phyloP scores from a whole-genome alignment of 2,113 vertebrate genomes.

The Chinchilla lanigera region DNA sequence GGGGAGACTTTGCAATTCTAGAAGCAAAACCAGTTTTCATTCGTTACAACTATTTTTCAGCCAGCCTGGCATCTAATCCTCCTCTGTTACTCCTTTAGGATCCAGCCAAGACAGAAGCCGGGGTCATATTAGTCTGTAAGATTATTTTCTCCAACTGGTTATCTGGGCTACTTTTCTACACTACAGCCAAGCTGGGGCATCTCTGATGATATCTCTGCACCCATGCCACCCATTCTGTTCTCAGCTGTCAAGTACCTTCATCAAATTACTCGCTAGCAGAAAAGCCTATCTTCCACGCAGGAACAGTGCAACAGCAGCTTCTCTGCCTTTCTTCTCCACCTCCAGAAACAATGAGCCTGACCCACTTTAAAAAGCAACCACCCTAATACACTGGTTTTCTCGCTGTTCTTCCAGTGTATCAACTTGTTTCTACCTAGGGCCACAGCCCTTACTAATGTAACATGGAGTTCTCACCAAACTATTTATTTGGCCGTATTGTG shows the following conservation, averaged over 20 bases:
- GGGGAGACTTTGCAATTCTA: neutral
- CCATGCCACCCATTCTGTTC: neutral
- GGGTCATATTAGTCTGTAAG: neutral
- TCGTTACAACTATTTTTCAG: neutral
- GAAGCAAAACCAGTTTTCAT: neutral
- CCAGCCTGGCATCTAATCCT: neutral
- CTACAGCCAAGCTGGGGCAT: neutral
- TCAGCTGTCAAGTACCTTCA: neutral
- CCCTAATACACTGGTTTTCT: neutral
- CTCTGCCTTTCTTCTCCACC: neutral
- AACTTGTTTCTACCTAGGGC: neutral
- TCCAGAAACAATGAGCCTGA: neutral
- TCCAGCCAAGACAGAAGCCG: neutral
- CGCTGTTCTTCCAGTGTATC: neutral
- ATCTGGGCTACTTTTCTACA: neutral
- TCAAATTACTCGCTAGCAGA: slow-evolving; percentile 11
- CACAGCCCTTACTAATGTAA: neutral
- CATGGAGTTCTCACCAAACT: neutral
- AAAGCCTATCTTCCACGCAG: neutral
- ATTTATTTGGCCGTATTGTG: neutral
- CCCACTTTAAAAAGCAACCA: slow-evolving; percentile 10
- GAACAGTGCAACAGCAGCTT: neutral
- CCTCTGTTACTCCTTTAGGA: neutral
- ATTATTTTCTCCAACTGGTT: neutral
- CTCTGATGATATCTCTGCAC: neutral